These are phyloP conservation scores for Caligus rogercresseyi DNA, from an alignment of 1,140 invertebrate genomes.

Conservation along the genomic window DNA sequence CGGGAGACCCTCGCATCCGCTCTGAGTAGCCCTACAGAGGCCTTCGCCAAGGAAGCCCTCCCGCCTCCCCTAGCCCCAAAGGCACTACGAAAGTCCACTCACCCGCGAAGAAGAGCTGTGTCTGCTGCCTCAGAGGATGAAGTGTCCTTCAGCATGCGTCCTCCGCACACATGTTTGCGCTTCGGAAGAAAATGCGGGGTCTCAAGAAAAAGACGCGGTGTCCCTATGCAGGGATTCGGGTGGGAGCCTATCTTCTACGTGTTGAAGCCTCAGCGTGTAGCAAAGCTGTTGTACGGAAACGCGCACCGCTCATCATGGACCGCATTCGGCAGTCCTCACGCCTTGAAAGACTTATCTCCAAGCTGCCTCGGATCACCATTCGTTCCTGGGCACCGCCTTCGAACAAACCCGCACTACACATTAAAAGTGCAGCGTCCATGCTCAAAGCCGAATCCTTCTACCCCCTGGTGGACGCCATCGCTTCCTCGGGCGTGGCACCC, in stretches of 20 bases:
- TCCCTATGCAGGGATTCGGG: background rate
- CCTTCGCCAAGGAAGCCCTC: too few species aligned
- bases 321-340: background rate
- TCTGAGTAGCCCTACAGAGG: background rate
- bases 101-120: background rate
- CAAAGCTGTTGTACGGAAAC: background rate
- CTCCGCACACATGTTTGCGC: background rate
- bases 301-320: background rate
- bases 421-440: too few species aligned
- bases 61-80: background rate
- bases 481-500: background rate
- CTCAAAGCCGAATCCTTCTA: background rate
- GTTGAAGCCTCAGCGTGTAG: background rate
- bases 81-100: background rate
- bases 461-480: background rate
- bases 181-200: background rate
- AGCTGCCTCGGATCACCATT: background rate
- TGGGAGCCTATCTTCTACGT: background rate
- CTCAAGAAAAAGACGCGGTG: background rate
- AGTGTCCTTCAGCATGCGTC: too few species aligned
- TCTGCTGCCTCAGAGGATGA: too few species aligned
- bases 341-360: background rate
- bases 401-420: background rate
- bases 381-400: background rate
- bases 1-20: background rate